These are phyloP conservation scores for Beris chalybata DNA, from an alignment of 2,888 invertebrate species.

Conservation along the genomic window DNA sequence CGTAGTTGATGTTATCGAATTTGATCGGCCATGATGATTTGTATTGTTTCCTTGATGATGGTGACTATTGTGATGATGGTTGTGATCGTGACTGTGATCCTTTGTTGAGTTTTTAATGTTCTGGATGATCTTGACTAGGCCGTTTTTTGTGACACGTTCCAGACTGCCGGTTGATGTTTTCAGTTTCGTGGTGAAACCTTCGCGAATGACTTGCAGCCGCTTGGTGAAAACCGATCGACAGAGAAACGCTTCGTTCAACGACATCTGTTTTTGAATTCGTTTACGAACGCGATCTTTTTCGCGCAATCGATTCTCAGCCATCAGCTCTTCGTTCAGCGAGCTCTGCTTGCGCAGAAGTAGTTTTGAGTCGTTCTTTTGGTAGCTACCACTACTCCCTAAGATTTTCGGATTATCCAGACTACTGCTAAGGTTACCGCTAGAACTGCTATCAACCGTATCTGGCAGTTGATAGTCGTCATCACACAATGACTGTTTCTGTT, in stretches of 20 bases:
- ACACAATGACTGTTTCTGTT: conserved; percentile 83
- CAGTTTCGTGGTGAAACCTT: conserved; percentile 80
- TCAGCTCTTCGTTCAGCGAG: conserved; percentile 85
- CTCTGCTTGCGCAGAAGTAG: conserved; percentile 66
- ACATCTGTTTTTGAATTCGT: conserved; percentile 87
- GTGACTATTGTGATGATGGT: conserved; percentile 35
- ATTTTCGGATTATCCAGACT: conserved; percentile 40
- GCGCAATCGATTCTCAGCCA: conserved; percentile 80
- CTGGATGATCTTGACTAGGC: conserved; percentile 82
- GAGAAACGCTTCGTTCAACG: conserved; percentile 83
- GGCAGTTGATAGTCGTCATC: conserved; percentile 62
- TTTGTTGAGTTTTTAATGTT: conserved; percentile 65
- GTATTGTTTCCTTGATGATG: conserved; percentile 33
- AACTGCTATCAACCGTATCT: conserved; percentile 45
- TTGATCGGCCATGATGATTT: conserved; percentile 14
- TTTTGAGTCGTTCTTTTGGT: conserved; percentile 48
- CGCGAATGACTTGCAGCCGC: conserved; percentile 54
- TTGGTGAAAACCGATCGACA: conserved; percentile 58
- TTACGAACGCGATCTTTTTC: conserved; percentile 81
- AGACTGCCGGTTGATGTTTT: conserved; percentile 81
- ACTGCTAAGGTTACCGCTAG: conserved; percentile 45
- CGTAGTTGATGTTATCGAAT: conserved; percentile 23
- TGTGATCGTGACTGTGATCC: conserved; percentile 38
- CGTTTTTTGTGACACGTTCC: conserved; percentile 80
- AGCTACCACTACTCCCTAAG: conserved; percentile 30